phyloP scores from a whole-genome alignment of 2,797 vertebrate genomes.

The Tangara arthus region DNA sequence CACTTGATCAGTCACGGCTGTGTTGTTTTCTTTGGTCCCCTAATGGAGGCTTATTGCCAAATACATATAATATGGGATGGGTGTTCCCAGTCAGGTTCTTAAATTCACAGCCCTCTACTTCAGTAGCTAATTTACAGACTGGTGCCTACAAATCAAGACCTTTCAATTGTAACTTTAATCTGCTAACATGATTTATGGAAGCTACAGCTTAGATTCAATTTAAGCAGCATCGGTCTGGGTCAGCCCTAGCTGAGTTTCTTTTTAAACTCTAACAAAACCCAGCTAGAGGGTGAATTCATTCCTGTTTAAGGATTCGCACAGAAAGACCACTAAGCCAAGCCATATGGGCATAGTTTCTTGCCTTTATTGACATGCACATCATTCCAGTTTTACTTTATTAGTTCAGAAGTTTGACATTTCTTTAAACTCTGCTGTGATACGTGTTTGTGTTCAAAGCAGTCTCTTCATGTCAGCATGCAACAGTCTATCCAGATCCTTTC shows the following conservation, averaged over 20 bases:
- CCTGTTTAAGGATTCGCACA: background rate
- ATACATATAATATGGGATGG: background rate
- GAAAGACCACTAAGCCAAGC: background rate
- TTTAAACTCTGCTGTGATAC: background rate
- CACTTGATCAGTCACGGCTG: background rate
- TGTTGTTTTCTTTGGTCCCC: background rate
- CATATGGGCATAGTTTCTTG: background rate
- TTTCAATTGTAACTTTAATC: background rate
- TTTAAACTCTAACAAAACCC: slow-evolving; percentile 42
- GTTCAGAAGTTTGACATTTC: background rate
- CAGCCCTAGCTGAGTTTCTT: slow-evolving; percentile 21
- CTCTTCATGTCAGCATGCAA: background rate
- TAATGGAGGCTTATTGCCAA: background rate
- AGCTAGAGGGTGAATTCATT: background rate
- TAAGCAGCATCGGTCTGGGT: background rate
- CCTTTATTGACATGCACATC: background rate
- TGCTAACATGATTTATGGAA: background rate
- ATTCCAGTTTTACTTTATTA: background rate
- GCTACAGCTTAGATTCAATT: slow-evolving; percentile 9
- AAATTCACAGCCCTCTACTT: background rate
- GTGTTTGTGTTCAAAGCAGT: background rate
- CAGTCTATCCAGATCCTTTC: background rate
- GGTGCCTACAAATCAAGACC: background rate
- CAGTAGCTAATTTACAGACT: background rate
- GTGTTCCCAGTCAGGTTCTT: background rate